Evolutionary conservation across 2,113 vertebrate species (phyloP).

Genomic region (Todiramphus chloris): DNA sequence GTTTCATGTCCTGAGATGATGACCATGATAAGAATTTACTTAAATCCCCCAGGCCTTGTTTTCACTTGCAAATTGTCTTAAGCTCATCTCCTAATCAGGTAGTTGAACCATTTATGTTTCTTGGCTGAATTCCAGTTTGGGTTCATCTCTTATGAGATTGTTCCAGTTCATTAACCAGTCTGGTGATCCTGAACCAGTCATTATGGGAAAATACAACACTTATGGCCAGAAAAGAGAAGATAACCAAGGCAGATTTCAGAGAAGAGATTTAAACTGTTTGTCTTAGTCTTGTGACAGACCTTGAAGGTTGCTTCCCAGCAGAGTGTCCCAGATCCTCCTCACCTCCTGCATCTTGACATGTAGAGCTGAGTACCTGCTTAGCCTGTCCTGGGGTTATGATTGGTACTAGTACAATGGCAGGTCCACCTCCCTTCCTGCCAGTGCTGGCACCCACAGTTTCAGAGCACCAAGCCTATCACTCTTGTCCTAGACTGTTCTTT

Average conservation of each 20-base stretch:
- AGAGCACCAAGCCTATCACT: not conserved
- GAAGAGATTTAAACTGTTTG: not conserved
- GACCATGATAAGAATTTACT: conserved; percentile 15
- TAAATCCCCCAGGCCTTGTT: conserved; percentile 20
- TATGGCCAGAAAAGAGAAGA: not conserved
- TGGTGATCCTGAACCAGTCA: conserved; percentile 10
- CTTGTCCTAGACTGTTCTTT: not conserved
- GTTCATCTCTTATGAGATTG: conserved; percentile 19
- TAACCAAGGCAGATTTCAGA: not conserved
- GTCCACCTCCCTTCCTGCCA: not conserved
- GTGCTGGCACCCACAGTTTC: not conserved
- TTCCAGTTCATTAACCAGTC: conserved; percentile 13
- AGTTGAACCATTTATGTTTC: conserved; percentile 20
- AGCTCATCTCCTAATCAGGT: conserved; percentile 45
- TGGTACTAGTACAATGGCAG: accelerated
- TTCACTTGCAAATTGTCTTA: conserved; percentile 20
- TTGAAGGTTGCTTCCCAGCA: not conserved
- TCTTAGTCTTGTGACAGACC: not conserved
- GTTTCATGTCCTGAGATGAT: not conserved
- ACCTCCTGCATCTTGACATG: not conserved
- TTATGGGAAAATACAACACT: not conserved
- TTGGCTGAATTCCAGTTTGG: not conserved
- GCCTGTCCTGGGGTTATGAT: not conserved
- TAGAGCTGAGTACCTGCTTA: not conserved
- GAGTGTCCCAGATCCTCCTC: not conserved